Evolutionary conservation across 64 coral and sea anemone genomes (phyloP).

Genomic region (Stichodactyla helianthus): DNA sequence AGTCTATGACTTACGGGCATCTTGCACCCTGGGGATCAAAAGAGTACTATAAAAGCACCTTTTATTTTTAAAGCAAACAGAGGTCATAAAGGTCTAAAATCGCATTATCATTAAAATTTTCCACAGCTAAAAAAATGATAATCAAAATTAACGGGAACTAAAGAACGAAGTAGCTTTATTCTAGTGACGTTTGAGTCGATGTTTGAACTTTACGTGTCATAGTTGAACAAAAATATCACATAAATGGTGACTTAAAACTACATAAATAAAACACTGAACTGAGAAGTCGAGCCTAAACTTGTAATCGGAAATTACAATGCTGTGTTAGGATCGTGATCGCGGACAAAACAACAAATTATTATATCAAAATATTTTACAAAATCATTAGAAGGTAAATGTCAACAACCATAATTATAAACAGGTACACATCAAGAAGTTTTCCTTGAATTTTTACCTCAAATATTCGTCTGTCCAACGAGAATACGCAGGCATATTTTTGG

Average conservation of each 20-base stretch:
- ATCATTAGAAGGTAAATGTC: not conserved
- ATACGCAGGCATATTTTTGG: conserved; percentile 79
- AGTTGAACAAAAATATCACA: no score
- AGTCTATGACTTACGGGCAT: not conserved
- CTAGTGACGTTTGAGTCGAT: no score
- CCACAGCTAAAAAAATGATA: no score
- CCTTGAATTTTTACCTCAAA: conserved; percentile 60
- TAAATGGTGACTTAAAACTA: no score
- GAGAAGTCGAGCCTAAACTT: no score
- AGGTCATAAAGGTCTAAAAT: not conserved
- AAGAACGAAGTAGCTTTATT: no score
- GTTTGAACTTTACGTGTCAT: no score
- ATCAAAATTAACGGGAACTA: no score
- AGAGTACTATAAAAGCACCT: not conserved
- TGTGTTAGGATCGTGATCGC: no score
- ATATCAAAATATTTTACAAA: not conserved
- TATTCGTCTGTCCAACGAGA: conserved; percentile 91
- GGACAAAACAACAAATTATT: no score
- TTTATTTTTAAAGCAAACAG: not conserved
- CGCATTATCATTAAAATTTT: not conserved
- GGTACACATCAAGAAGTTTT: not conserved
- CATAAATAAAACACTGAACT: no score
- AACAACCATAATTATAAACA: not conserved
- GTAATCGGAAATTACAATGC: no score
- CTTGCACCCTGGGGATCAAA: not conserved